A percentile compares a stretch with the other conserved stretches of the same genome.
Evolutionary conservation across 2,888 invertebrate genomes (phyloP).

Genomic region (Hermaeophaga mercurialis): DNA sequence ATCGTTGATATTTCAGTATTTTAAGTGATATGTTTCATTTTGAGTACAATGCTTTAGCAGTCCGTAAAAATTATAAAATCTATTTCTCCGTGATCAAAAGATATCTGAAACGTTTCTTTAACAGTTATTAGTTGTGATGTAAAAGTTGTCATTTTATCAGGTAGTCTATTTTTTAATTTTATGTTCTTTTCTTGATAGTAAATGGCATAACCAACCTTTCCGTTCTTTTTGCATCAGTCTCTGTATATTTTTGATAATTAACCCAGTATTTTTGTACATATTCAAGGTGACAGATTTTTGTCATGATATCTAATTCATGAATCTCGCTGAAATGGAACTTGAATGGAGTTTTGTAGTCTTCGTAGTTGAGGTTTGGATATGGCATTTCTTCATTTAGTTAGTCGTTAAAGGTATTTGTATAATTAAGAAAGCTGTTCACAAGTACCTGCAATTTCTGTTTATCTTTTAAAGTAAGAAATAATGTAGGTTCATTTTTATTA

Average conservation of each 20-base stretch:
- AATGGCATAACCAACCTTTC: neutral
- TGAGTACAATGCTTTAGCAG: too few species aligned
- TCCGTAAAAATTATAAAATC: neutral
- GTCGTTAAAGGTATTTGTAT: too few species aligned
- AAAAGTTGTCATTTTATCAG: neutral
- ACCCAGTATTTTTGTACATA: neutral
- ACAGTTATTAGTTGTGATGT: too few species aligned
- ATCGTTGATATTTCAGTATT: neutral
- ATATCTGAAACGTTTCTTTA: neutral
- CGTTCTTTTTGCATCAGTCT: neutral
- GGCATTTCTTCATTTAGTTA: too few species aligned
- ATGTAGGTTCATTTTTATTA: too few species aligned
- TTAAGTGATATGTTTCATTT: too few species aligned
- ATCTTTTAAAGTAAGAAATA: too few species aligned
- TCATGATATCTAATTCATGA: neutral
- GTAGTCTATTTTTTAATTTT: neutral
- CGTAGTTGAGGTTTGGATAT: too few species aligned
- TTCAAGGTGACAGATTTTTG: neutral
- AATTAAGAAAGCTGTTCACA: too few species aligned
- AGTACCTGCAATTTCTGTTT: too few species aligned
- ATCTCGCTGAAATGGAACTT: neutral
- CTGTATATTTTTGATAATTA: neutral
- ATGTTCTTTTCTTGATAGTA: neutral
- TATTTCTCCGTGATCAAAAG: neutral
- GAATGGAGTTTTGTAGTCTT: neutral